Percentiles rank a stretch among this genome's conserved stretches.
Conservation (phyloP, 1,140 invertebrate genomes). For the Musca domestica region DNA sequence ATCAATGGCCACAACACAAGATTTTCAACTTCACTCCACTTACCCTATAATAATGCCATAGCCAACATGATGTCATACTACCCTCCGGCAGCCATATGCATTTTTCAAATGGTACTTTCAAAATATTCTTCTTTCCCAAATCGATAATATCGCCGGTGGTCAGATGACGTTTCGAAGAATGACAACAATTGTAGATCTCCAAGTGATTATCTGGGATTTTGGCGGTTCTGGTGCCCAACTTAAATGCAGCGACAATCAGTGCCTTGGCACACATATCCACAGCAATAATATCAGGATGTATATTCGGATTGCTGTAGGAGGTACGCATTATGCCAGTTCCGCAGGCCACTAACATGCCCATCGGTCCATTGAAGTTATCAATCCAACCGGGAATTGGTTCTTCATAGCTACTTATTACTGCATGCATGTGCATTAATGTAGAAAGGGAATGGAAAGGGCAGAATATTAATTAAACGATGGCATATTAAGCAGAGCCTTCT, state of each 20-base stretch:
- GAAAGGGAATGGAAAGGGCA: too few relatives aligned
- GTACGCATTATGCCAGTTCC: slow-evolving; percentile 69
- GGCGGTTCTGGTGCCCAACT: slow-evolving; percentile 55
- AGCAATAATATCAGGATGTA: slow-evolving; percentile 78
- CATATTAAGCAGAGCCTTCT: too few relatives aligned
- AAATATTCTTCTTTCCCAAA: slow-evolving; percentile 57
- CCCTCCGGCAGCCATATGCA: slow-evolving; percentile 68
- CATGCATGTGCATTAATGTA: too few relatives aligned
- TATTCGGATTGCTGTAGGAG: slow-evolving; percentile 63
- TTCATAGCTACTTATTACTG: slow-evolving; percentile 62
- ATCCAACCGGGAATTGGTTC: slow-evolving; percentile 83
- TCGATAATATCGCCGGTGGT: slow-evolving; percentile 62
- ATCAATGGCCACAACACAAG: too few relatives aligned
- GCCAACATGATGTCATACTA: slow-evolving; percentile 54
- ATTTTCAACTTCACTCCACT: not conserved
- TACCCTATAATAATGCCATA: slow-evolving; percentile 58
- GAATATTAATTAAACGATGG: too few relatives aligned
- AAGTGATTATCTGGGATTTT: slow-evolving; percentile 34
- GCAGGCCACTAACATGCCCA: slow-evolving; percentile 70
- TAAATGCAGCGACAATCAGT: slow-evolving; percentile 74
- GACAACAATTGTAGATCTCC: slow-evolving; percentile 67
- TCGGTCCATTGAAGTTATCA: slow-evolving; percentile 93
- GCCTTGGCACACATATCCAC: slow-evolving; percentile 81
- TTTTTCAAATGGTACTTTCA: slow-evolving; percentile 64
- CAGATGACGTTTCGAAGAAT: slow-evolving; percentile 66